Base-by-base conservation (phyloP, 2,888 invertebrate species). In the Digitonthophagus gazella region DNA sequence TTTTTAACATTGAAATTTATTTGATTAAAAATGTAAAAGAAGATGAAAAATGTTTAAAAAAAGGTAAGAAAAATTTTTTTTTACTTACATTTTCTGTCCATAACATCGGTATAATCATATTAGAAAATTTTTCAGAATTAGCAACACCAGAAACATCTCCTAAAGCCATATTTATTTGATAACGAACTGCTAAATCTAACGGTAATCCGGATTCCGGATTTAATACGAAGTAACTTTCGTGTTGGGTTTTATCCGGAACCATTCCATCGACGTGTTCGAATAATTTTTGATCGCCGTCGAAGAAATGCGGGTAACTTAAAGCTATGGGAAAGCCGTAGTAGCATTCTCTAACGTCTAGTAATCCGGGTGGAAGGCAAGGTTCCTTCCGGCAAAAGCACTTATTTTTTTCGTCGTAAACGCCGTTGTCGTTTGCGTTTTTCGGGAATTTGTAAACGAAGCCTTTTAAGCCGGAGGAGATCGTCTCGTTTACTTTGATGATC, bases 281-380 rank as follows among this genome's bases (percentile, higher is more conserved):
- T 0, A 93, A 82, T 0, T 85, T 79, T 0, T 88, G 86, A 73
- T 93, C 92, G 0, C 90, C 88, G 71, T 91, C 87, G 80, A 91
- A 89, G 81, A 94, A 96, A 80, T 96, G 96, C 0, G 96, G 96
- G 81, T 92, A 93, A 56, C 95, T 95, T 3, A 95, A 84, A 0
- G 93, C 92, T 58, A 96, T 94, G 0, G 96, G 96, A 80, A 95
- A 95, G 0, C 95, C 95, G 78, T 95, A 95, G 83, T 95, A 95
- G 78, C 96, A 96, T 66, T 91, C 91, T 0, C 91, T 88, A 54
- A 96, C 94, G 78, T 96, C 95, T 19, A 94, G 86, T 1, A 95
- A 81, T 3, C 96, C 96, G 44, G 85, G 82, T 2, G 90, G 90
- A 14, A 93, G 84, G 77, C 95, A 95, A 71, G 85, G 83, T 16